phyloP scores from a whole-genome alignment of 1,140 invertebrate genomes.

The Batillaria attramentaria region DNA sequence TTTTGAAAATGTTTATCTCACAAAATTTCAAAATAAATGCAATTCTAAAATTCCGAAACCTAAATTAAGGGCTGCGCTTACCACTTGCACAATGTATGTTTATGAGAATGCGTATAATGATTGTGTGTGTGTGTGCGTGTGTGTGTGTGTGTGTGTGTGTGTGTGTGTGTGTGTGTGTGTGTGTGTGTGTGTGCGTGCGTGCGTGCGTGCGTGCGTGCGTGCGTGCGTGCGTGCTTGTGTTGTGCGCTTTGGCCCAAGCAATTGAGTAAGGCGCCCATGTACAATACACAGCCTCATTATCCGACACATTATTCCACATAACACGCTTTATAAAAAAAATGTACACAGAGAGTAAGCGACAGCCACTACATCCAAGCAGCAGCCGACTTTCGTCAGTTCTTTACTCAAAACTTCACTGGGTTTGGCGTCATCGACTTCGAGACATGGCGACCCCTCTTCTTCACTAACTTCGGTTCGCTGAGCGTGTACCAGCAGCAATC shows the following conservation, averaged over 20 bases:
- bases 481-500: constrained; percentile 49
- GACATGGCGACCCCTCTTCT: constrained; percentile 84
- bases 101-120: no score
- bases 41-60: no score
- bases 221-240: neutral
- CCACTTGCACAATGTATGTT: no score
- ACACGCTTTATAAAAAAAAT: neutral
- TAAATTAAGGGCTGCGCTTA: no score
- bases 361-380: neutral
- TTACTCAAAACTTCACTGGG: constrained; percentile 72
- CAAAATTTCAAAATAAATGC: no score
- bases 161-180: neutral
- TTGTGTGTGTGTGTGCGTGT: neutral
- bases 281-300: neutral
- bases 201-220: neutral
- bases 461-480: constrained; percentile 79
- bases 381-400: neutral
- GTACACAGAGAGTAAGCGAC: neutral
- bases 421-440: constrained; percentile 87
- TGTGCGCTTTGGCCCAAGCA: neutral
- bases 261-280: neutral
- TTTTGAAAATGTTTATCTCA: no score
- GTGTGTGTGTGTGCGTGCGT: neutral
- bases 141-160: neutral
- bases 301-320: neutral